Evolutionary conservation across 2,888 invertebrate genomes (phyloP).

Genomic region (Ischnura elegans): DNA sequence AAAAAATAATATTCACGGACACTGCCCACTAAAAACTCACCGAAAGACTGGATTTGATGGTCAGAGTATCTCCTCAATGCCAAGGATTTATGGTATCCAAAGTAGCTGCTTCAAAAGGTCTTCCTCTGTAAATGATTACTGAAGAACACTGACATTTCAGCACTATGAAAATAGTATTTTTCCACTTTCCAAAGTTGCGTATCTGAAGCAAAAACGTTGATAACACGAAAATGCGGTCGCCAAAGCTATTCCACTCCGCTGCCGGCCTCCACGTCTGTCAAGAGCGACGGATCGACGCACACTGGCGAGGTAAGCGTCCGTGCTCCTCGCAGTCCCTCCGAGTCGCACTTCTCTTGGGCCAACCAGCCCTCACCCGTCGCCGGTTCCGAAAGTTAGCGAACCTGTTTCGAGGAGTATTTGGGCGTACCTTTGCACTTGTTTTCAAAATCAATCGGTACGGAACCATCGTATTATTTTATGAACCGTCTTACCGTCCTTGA

Average conservation of each 20-base stretch:
- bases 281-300: constrained; percentile 23
- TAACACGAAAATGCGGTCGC: background rate
- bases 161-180: background rate
- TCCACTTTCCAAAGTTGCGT: background rate
- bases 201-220: background rate
- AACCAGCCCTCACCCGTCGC: background rate
- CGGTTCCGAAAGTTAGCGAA: background rate
- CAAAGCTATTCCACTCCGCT: background rate
- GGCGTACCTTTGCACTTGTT: background rate
- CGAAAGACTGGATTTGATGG: background rate
- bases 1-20: too few species aligned
- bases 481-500: too few species aligned
- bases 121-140: background rate
- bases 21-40: background rate
- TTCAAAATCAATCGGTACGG: background rate
- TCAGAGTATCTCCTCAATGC: background rate
- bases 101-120: background rate
- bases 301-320: constrained; percentile 20
- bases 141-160: background rate
- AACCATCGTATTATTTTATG: background rate
- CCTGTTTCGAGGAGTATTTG: background rate
- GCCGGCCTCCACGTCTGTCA: background rate
- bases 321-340: background rate
- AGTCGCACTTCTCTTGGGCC: background rate
- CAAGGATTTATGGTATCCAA: background rate